Evolutionary conservation across 2,797 vertebrate genomes (phyloP), one percentile per base, ranked within the genome.

Genomic region (Coranthus polyacanthus): DNA sequence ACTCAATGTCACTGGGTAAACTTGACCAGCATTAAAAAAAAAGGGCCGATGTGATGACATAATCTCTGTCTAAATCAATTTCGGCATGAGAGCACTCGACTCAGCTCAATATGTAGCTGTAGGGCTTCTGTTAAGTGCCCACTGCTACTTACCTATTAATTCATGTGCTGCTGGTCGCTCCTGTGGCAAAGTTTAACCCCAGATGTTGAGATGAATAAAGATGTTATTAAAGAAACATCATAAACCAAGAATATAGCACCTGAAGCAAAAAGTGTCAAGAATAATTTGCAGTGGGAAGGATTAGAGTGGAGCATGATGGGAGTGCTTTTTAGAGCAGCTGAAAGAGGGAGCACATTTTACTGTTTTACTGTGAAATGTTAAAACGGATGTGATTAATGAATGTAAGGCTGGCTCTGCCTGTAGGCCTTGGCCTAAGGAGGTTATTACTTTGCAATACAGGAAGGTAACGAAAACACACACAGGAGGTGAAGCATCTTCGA

Each of bases 11-110:
- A 18, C 51, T 34, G 62, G 78, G 67, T 76, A 81, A 89, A 87
- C 65, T 85, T 82, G 75, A 78, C 83, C 76, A 75, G 42, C 16
- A 79, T 49, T 17, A 16, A 34, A 69, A 70, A 80, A 75, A 83
- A 55, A 60, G 51, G 54, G 49, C 66, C 39, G 66, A 70, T 42
- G 72, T 68, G 70, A 87, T 84, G 88, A 88, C 88, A 89, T 91
- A 88, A 91, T 91, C 85, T 87, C 78, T 85, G 84, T 87, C 83
- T 80, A 83, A 90, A 91, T 91, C 89, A 90, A 91, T 93, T 89
- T 87, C 78, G 68, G 68, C 64, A 70, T 69, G 79, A 90, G 89
- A 84, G 89, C 87, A 84, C 89, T 90, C 63, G 56, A 88, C 87
- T 87, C 86, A 61, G 88, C 81, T 91, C 90, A 71, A 89, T 91